Percentiles rank a stretch among this genome's conserved stretches.
Conservation (phyloP, 2,797 vertebrate genomes). For the Acanthiza pusilla region DNA sequence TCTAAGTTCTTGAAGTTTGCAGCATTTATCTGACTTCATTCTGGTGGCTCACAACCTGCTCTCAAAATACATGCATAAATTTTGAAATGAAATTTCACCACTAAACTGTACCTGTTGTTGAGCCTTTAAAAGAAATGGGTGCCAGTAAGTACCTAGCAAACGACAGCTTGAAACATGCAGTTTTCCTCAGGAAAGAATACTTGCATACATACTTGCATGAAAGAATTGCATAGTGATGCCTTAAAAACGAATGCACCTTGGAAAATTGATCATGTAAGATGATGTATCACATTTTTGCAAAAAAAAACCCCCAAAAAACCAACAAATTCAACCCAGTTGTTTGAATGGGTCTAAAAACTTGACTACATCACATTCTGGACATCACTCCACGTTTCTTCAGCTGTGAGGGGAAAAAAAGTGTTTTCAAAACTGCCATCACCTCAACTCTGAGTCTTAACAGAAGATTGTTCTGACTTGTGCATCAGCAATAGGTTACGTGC, state of each 20-base stretch:
- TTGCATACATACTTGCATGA: background rate
- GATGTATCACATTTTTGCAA: background rate
- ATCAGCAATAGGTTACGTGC: background rate
- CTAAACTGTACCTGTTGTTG: background rate
- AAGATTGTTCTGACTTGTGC: conserved; percentile 12
- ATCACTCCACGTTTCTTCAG: background rate
- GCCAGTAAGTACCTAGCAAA: background rate
- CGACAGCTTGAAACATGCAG: background rate
- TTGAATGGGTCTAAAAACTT: background rate
- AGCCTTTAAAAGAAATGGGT: background rate
- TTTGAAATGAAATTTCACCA: background rate
- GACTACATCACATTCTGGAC: background rate
- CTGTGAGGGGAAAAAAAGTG: background rate
- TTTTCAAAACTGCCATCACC: background rate
- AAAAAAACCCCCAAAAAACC: background rate
- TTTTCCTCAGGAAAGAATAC: background rate
- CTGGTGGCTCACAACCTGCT: background rate
- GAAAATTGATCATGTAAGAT: background rate
- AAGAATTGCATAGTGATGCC: background rate
- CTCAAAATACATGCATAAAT: background rate
- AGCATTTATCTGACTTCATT: background rate
- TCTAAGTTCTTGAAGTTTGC: background rate
- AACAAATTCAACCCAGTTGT: background rate
- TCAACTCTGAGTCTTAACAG: background rate
- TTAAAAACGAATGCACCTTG: background rate